Evolutionary conservation across 2,113 vertebrate genomes (phyloP), one percentile per base, ranked within the genome.

Genomic region (Chaetorhynchus papuensis): DNA sequence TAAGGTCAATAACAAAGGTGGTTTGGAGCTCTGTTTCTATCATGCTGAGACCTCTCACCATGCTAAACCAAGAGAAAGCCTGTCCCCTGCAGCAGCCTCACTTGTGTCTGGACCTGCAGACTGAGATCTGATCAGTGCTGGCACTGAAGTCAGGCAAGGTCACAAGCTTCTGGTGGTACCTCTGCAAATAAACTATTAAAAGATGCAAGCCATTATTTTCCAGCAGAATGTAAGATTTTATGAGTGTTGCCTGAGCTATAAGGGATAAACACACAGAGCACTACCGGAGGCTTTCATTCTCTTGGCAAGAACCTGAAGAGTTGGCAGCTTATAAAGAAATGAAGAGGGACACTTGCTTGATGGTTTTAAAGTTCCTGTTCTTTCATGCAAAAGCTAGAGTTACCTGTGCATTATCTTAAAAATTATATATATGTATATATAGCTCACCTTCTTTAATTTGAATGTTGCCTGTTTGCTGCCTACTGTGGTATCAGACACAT

Each of bases 391-490:
- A 89, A 96, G 39, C 71, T 89, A 74, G 70, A 95, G 89, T 63
- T 88, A 93, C 59, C 76, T 65, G 47, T 59, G 31, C 13, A 91
- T 91, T 60, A 49, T 33, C 89, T 83, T 93, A 70, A 87, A 87
- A 50, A 35, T 37, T 45, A 13, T 31, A 60, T n/a, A 41, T 35
- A 50, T 26, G 33, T 37, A 50, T 60, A 57, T 41, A 52, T 35
- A 69, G 27, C 98, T 97, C 82, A 99, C 99, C 99, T 98, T 99
- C 97, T 98, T 99, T 80, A 99, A 98, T 22, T 98, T 99, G 97
- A 99, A 99, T 5, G 99, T 99, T 77, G 99, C 95, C 87, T 99
- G 99, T 82, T 99, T 99, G 98, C 99, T 99, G 97, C 99, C 99
- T 72, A 99, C 98, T 5, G 99, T 97, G 6, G 98, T 98, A 95